A percentile compares a stretch with the other conserved stretches of the same genome.
Evolutionary conservation across 2,113 vertebrate genomes (phyloP).

Genomic region (Phaethon lepturus): DNA sequence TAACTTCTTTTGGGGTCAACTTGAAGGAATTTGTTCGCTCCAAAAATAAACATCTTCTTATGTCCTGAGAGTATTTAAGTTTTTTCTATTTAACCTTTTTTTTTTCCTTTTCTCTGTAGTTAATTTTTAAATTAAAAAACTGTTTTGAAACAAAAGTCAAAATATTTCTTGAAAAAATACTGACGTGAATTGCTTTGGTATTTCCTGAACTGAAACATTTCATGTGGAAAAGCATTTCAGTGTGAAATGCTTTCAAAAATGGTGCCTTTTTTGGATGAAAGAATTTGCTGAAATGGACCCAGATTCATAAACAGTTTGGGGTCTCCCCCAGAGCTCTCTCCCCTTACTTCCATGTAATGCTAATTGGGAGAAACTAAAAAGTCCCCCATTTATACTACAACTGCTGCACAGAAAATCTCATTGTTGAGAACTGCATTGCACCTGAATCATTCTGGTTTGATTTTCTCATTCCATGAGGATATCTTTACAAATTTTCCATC

Average conservation of each 20-base stretch:
- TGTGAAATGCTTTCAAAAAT: background rate
- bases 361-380: background rate
- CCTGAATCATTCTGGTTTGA: background rate
- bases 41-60: background rate
- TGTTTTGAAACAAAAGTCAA: conserved; percentile 27
- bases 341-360: background rate
- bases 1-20: background rate
- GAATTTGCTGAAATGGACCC: background rate
- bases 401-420: background rate
- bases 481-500: background rate
- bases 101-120: background rate
- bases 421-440: background rate
- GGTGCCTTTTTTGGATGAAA: background rate
- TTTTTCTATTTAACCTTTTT: background rate
- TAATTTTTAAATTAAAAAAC: background rate
- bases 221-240: background rate
- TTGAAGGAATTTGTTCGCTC: background rate
- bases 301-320: background rate
- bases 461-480: background rate
- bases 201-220: conserved; percentile 28
- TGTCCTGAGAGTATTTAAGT: background rate
- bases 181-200: background rate
- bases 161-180: conserved; percentile 22
- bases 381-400: background rate
- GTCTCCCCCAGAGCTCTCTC: background rate